Percentiles rank a stretch among this genome's conserved stretches.
Evolutionary conservation across 2,113 vertebrate species (phyloP).

Genomic region (Uria lomvia): DNA sequence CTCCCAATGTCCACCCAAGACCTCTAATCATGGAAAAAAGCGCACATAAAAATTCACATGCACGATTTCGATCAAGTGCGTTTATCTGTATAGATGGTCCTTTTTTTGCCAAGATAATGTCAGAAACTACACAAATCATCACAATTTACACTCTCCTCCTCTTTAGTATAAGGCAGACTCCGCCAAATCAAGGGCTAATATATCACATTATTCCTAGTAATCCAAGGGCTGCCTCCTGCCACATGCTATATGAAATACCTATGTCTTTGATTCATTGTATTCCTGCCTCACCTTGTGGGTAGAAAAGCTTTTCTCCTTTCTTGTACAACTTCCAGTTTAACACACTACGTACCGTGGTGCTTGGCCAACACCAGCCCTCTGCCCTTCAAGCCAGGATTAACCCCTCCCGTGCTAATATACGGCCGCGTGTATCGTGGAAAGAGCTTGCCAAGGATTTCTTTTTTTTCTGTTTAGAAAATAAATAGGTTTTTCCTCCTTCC

Average conservation of each 20-base stretch:
- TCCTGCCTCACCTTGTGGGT: conserved; percentile 34
- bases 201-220: conserved; percentile 67
- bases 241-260: conserved; percentile 66
- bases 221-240: conserved; percentile 65
- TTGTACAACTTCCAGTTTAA: background rate
- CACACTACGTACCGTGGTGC: background rate
- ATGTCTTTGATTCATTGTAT: conserved; percentile 62
- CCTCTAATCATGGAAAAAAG: background rate
- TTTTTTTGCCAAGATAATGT: conserved; percentile 56
- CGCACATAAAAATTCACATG: background rate
- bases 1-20: background rate
- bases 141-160: conserved; percentile 67
- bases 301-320: background rate
- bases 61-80: background rate
- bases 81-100: conserved; percentile 36
- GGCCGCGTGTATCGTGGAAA: background rate
- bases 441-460: background rate
- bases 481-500: background rate
- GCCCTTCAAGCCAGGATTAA: background rate
- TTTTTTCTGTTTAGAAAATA: background rate
- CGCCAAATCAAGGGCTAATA: conserved; percentile 66
- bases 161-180: conserved; percentile 60
- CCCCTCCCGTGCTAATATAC: background rate
- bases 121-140: conserved; percentile 66
- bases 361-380: background rate